Evolutionary conservation across 1,140 invertebrate species (phyloP).

Genomic region (Ceratosolen fusciceps): DNA sequence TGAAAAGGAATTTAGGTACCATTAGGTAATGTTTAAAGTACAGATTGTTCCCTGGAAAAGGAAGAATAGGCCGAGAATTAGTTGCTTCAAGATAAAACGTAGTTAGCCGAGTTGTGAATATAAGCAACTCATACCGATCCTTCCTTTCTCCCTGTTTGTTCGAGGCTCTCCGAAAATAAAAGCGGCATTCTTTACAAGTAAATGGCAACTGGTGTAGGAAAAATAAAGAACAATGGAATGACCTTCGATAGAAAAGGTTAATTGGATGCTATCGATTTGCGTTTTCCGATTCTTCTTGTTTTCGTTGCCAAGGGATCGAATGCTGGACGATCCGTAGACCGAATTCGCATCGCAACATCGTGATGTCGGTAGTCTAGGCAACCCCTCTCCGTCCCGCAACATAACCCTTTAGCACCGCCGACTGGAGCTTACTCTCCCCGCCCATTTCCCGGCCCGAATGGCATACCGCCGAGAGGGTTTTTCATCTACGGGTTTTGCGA

Average conservation of each 20-base stretch:
- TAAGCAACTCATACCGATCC: conserved; percentile 3
- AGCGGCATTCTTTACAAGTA: conserved; percentile 20
- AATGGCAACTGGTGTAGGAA: conserved; percentile 44
- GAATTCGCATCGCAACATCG: conserved; percentile 1
- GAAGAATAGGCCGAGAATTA: too few species aligned
- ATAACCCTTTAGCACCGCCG: too few species aligned
- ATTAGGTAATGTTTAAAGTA: too few species aligned
- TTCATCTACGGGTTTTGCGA: background rate
- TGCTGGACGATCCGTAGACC: conserved; percentile 34
- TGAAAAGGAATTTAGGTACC: too few species aligned
- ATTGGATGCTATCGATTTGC: conserved; percentile 64
- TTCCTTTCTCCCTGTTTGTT: background rate
- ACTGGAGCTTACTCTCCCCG: background rate
- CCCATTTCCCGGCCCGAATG: background rate
- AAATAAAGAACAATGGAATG: conserved; percentile 58
- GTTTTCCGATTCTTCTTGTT: too few species aligned
- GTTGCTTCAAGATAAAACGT: background rate
- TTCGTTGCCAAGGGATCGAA: conserved; percentile 58
- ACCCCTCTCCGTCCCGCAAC: conserved; percentile 59
- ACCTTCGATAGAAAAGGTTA: conserved; percentile 61
- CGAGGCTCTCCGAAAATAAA: background rate
- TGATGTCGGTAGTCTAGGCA: conserved; percentile 62
- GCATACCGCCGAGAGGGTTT: background rate
- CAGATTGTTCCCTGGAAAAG: too few species aligned
- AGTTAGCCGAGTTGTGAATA: background rate